Base-by-base conservation (phyloP, 2,888 invertebrate species). In the Mimas tiliae region DNA sequence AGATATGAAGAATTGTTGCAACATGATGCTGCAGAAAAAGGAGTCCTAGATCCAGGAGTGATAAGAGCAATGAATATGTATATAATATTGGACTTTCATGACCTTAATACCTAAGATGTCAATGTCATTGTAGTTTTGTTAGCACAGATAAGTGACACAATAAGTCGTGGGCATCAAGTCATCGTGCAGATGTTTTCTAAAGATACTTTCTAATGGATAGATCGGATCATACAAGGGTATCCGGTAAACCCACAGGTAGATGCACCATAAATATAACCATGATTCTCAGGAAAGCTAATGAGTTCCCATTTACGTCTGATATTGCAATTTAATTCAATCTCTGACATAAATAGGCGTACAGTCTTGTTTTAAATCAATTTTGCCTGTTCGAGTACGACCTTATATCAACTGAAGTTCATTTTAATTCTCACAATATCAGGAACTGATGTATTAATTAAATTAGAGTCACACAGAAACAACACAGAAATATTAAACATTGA, bases 241-340 rank as follows among this genome's bases (percentile, higher is more conserved):
- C 72, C 78, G 77, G 73, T 79, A 74, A 72, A 77, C 75, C 74
- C 80, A 76, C 65, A 71, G 77, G 75, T 75, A 69, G 75, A 77
- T 71, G 69, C 72, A 73, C 68, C 68, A 58, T 58, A 45, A 68
- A 72, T 68, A 65, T 70, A 75, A 83, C 83, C 79, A 80, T 84
- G 83, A 78, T 70, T 74, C 75, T 73, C 75, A 81, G 79, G 78
- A 84, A n/a, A 82, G 85, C 83, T 82, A 77, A 83, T 86, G 86
- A 80, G 69, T 67, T 68, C 64, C 78, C 83, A 82, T 75, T 74
- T 63, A 76, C 74, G 74, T 70, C 77, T 79, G 69, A 71, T 70
- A 73, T 70, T 71, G 55, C 51, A 47, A 53, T 51, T 64, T 65
- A 67, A 58, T 62, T 51, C 21, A 55, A 70, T 69, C 68, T 64